Conservation (phyloP, 2,888 invertebrate genomes). For the Aspidiotus destructor region DNA sequence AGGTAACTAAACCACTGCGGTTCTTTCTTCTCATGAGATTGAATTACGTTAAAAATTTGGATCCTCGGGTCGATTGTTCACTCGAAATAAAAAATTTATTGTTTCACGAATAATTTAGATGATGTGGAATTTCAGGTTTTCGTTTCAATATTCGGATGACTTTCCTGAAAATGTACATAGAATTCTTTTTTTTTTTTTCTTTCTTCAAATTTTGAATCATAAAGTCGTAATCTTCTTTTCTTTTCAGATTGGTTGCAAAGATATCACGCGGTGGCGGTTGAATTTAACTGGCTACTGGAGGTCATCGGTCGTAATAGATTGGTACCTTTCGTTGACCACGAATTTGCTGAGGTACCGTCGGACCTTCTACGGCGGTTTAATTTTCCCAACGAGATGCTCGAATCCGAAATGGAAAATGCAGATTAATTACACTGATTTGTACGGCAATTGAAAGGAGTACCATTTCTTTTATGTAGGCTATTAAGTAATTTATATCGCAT, state of each 20-base stretch:
- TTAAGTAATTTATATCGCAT: too few relatives aligned
- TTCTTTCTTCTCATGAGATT: too few relatives aligned
- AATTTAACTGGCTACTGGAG: conserved; percentile 27
- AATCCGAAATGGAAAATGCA: conserved; percentile 16
- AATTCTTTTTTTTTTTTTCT: background rate
- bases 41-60: too few relatives aligned
- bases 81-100: background rate
- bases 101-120: conserved; percentile 7
- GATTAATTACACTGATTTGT: background rate
- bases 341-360: conserved; percentile 15
- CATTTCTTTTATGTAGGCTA: too few relatives aligned
- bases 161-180: background rate
- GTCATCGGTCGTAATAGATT: conserved; percentile 24
- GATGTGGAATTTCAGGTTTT: too few relatives aligned
- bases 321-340: conserved; percentile 23
- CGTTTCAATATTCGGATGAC: background rate
- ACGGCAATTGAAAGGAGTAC: too few relatives aligned
- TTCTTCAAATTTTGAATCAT: background rate
- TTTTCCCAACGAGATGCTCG: conserved; percentile 19
- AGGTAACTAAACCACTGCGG: too few relatives aligned
- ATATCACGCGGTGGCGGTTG: conserved; percentile 22
- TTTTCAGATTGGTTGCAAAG: conserved; percentile 18
- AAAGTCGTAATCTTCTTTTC: background rate
- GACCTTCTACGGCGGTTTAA: conserved; percentile 11
- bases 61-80: too few relatives aligned